Evolutionary conservation across 1,140 invertebrate species (phyloP).

Genomic region (Bemisia tabaci): DNA sequence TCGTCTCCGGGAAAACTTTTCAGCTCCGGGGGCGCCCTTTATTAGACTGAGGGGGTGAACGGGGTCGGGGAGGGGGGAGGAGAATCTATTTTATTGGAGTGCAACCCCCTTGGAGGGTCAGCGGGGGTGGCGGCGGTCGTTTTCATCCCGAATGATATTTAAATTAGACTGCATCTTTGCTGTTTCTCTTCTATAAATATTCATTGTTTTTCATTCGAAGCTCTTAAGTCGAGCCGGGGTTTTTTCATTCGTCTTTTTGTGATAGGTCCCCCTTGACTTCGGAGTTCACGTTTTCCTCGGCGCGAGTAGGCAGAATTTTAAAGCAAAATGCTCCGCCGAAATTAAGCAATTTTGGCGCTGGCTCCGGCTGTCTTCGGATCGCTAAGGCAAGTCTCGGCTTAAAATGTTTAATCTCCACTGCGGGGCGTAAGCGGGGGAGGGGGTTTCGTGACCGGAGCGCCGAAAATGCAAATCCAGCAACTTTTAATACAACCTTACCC

Average conservation of each 20-base stretch:
- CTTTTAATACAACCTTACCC: too few species aligned
- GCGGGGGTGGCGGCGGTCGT: background rate
- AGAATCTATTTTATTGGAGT: background rate
- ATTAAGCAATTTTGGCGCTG: too few species aligned
- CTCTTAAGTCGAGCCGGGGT: background rate
- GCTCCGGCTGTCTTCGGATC: too few species aligned
- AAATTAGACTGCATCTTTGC: background rate
- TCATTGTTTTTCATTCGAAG: background rate
- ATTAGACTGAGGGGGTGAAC: background rate
- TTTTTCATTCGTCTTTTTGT: background rate
- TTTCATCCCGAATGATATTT: background rate
- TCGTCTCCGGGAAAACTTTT: background rate
- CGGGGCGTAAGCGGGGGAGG: too few species aligned
- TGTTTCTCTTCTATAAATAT: background rate
- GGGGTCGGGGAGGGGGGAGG: background rate
- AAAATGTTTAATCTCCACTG: too few species aligned
- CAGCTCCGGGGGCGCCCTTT: background rate
- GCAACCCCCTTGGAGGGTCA: background rate
- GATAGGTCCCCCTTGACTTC: too few species aligned
- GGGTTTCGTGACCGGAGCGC: too few species aligned
- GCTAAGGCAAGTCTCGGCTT: too few species aligned
- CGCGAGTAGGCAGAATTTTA: too few species aligned
- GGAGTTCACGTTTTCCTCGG: too few species aligned
- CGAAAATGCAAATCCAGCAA: too few species aligned
- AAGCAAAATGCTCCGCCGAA: too few species aligned